Conservation (phyloP, 2,113 vertebrate genomes). For the Myanophis thanlyinensis region DNA sequence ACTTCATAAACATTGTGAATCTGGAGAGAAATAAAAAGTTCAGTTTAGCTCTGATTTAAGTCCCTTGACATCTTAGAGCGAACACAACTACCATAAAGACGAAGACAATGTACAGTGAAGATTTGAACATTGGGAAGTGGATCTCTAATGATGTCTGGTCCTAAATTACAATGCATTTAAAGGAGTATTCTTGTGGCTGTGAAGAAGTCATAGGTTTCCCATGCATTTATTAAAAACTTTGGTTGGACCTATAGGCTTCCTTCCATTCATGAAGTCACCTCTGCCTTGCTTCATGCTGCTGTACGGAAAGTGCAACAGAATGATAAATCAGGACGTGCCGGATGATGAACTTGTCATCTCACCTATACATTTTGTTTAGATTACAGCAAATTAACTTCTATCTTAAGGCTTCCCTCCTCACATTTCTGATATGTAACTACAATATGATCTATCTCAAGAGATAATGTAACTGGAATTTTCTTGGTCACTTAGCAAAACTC, state of each 20-base stretch:
- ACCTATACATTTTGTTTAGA: background rate
- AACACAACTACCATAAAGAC: background rate
- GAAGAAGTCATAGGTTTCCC: background rate
- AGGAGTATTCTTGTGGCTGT: background rate
- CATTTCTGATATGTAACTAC: background rate
- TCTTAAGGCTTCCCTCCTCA: background rate
- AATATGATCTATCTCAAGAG: background rate
- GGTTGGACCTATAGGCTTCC: background rate
- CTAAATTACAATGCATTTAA: background rate
- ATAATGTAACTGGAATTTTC: background rate
- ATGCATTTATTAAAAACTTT: background rate
- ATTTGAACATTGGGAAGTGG: background rate
- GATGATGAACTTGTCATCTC: background rate
- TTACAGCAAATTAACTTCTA: background rate
- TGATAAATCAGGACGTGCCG: background rate
- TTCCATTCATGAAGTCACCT: background rate
- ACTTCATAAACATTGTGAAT: background rate
- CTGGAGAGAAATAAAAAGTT: background rate
- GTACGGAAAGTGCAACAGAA: background rate
- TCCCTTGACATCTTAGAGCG: background rate
- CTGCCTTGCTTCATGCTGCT: background rate
- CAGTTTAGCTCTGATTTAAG: background rate
- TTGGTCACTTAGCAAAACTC: background rate
- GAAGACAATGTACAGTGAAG: background rate
- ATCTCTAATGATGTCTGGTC: background rate